phyloP scores from a whole-genome alignment of 2,888 invertebrate species.

The Troides helena region DNA sequence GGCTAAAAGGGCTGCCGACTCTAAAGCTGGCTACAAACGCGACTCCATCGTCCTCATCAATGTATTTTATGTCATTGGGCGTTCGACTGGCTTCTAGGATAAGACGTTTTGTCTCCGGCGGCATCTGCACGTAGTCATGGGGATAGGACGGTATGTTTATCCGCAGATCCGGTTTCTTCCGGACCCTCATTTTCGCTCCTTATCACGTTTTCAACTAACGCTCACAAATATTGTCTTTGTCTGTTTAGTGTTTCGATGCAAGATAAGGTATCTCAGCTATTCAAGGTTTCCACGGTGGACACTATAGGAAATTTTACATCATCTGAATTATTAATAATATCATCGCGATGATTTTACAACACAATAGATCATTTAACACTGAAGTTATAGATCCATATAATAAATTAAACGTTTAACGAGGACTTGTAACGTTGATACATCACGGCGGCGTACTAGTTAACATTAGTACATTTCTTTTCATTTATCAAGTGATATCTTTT shows the following conservation, averaged over 20 bases:
- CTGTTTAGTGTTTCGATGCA: conserved; percentile 10
- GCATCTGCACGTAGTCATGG: conserved; percentile 70
- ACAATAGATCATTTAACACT: conserved; percentile 20
- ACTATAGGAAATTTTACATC: conserved; percentile 7
- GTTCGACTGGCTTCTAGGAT: conserved; percentile 47
- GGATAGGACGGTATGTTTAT: conserved; percentile 62
- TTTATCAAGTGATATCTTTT: conserved; percentile 40
- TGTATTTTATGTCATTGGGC: conserved; percentile 44
- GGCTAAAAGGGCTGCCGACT: conserved; percentile 34
- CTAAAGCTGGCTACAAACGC: conserved; percentile 30
- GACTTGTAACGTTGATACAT: too few relatives aligned
- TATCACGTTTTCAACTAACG: conserved; percentile 5
- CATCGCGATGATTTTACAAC: background rate
- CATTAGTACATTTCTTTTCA: conserved; percentile 52
- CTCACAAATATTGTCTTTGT: conserved; percentile 30
- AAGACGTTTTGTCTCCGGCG: conserved; percentile 49
- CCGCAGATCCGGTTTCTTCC: conserved; percentile 67
- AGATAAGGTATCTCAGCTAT: conserved; percentile 25
- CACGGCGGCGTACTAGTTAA: conserved; percentile 33
- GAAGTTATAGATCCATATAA: background rate
- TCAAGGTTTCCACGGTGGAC: conserved; percentile 11
- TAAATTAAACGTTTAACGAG: background rate
- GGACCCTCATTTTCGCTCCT: conserved; percentile 47
- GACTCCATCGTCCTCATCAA: conserved; percentile 43
- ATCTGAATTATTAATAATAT: background rate